Evolutionary conservation across 2,113 vertebrate genomes (phyloP).

Genomic region (Albula goreensis): DNA sequence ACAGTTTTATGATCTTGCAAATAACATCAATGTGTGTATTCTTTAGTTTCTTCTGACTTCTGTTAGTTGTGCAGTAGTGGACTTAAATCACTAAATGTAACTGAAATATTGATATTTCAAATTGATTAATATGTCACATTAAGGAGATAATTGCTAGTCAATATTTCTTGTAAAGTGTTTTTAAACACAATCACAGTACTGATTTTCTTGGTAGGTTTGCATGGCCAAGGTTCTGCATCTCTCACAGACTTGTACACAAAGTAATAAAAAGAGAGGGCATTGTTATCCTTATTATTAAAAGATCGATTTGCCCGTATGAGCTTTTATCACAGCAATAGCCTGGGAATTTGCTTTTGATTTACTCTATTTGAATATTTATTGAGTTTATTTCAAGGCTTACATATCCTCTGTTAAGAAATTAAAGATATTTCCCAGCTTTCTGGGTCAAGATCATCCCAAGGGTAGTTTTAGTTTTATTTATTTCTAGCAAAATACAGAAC

Average conservation of each 20-base stretch:
- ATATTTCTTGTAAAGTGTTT: no score
- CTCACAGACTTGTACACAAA: not conserved
- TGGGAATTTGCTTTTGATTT: not conserved
- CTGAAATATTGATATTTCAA: no score
- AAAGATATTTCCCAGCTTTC: not conserved
- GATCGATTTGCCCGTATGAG: not conserved
- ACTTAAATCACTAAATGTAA: no score
- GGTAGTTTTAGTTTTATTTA: slow-evolving; percentile 1
- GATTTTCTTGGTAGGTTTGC: no score
- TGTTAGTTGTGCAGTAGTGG: no score
- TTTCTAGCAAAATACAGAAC: not conserved
- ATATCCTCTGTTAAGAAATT: not conserved
- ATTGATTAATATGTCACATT: no score
- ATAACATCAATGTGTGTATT: no score
- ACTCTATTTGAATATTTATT: not conserved
- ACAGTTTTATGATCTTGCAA: no score
- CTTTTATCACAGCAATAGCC: not conserved
- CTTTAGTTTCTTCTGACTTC: no score
- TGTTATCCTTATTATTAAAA: not conserved
- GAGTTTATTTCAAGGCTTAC: not conserved
- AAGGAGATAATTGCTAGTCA: no score
- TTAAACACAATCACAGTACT: no score
- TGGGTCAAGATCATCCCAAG: not conserved
- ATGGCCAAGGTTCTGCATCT: not conserved
- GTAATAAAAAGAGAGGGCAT: not conserved